Evolutionary conservation across 2,797 vertebrate species (phyloP).

Genomic region (Siniperca undulata): DNA sequence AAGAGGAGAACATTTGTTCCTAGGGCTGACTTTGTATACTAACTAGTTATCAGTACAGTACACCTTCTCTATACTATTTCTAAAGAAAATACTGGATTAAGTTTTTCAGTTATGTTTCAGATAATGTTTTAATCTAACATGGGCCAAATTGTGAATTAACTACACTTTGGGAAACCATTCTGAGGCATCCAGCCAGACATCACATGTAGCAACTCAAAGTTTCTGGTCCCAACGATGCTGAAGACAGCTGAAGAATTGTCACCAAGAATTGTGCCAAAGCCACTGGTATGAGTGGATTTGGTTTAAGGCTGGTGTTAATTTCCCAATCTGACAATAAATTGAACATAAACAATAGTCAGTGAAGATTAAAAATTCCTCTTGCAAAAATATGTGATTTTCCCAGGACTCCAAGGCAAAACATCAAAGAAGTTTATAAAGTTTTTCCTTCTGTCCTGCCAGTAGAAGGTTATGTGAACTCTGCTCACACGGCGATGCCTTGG

Average conservation of each 20-base stretch:
- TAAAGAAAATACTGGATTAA: not conserved
- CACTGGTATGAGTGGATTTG: slow-evolving; percentile 8
- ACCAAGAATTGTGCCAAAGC: not conserved
- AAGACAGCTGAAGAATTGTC: not conserved
- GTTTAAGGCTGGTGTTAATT: slow-evolving; percentile 4
- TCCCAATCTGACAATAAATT: slow-evolving; percentile 23
- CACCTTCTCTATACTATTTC: not conserved
- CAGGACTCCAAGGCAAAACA: slow-evolving; percentile 5
- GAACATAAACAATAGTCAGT: slow-evolving; percentile 16
- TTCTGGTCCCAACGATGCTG: slow-evolving; percentile 42
- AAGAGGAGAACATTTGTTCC: not conserved
- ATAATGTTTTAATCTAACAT: not conserved
- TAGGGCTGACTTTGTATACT: not conserved
- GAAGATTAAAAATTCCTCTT: slow-evolving; percentile 23
- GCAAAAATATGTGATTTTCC: slow-evolving; percentile 25
- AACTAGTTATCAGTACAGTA: not conserved
- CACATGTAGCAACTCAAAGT: not conserved
- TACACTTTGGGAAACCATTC: not conserved
- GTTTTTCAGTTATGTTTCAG: not conserved
- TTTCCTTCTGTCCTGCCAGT: slow-evolving; percentile 15
- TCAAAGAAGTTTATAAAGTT: not conserved
- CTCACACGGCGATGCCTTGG: not conserved
- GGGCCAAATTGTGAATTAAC: not conserved
- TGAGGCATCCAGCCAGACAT: slow-evolving; percentile 23
- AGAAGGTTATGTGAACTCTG: not conserved